A percentile compares a stretch with the other conserved stretches of the same genome.
phyloP scores from a whole-genome alignment of 1,140 invertebrate genomes.

The Bombyx mori region DNA sequence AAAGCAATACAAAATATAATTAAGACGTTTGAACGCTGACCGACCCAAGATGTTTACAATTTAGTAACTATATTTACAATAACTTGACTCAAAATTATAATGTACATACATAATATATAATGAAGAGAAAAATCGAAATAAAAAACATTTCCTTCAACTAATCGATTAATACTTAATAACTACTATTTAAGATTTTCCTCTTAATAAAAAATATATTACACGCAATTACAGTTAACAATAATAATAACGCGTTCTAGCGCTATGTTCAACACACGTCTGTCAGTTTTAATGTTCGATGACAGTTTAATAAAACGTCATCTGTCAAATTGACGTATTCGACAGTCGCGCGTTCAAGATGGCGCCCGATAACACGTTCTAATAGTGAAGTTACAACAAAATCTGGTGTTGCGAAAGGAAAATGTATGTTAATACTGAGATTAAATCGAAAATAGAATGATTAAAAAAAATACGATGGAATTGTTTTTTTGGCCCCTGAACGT shows the following conservation, averaged over 20 bases:
- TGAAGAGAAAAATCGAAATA: conserved; percentile 68
- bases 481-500: too few species aligned
- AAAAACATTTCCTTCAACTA: conserved; percentile 56
- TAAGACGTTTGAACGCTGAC: conserved; percentile 25
- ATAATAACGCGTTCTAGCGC: conserved; percentile 14
- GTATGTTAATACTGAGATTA: conserved; percentile 48
- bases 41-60: conserved; percentile 31
- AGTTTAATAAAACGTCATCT: too few species aligned
- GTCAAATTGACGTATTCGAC: too few species aligned
- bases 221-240: conserved; percentile 56
- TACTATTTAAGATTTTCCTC: conserved; percentile 66
- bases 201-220: conserved; percentile 69
- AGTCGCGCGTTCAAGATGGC: too few species aligned
- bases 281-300: too few species aligned
- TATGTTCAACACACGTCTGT: too few species aligned
- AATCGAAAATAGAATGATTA: conserved; percentile 2
- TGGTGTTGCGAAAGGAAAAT: conserved; percentile 29
- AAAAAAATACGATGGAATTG: too few species aligned
- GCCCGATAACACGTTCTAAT: too few species aligned
- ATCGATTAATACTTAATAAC: conserved; percentile 65
- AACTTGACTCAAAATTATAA: conserved; percentile 62
- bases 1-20: conserved; percentile 50
- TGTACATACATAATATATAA: conserved; percentile 65
- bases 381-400: conserved; percentile 42
- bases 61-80: conserved; percentile 64